A percentile compares a stretch with the other conserved stretches of the same genome.
Evolutionary conservation across 2,113 vertebrate species (phyloP).

Genomic region (Rhinogobius similis): DNA sequence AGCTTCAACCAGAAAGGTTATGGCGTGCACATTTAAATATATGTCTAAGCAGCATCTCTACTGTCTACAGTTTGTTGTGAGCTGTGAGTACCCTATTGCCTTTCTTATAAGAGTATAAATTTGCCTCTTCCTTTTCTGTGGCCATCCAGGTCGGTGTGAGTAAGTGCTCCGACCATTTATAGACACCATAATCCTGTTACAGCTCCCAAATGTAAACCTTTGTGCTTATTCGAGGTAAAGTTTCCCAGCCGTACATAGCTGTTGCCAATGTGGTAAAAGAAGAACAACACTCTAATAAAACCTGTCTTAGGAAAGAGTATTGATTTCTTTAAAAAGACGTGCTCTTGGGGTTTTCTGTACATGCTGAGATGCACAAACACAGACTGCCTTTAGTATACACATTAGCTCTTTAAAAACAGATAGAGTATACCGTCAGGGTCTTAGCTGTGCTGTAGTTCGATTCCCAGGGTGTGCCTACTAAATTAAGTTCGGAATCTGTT

Average conservation of each 20-base stretch:
- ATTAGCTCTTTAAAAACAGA: slow-evolving; percentile 3
- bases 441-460: slow-evolving; percentile 30
- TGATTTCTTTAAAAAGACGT: slow-evolving; percentile 57
- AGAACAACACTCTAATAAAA: slow-evolving; percentile 31
- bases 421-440: not conserved
- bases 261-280: slow-evolving; percentile 24
- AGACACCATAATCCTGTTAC: slow-evolving; percentile 4
- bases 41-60: not conserved
- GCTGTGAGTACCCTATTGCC: not conserved
- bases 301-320: slow-evolving; percentile 53
- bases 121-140: slow-evolving; percentile 1
- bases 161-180: slow-evolving; percentile 6
- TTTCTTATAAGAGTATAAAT: not conserved
- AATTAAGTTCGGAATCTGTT: slow-evolving; percentile 24
- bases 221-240: slow-evolving; percentile 34
- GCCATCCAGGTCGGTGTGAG: not conserved
- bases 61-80: slow-evolving; percentile 11
- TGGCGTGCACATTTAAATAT: not conserved
- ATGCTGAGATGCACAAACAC: slow-evolving; percentile 49
- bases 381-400: slow-evolving; percentile 19
- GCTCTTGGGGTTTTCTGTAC: slow-evolving; percentile 50
- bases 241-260: slow-evolving; percentile 10
- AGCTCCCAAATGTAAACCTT: slow-evolving; percentile 21
- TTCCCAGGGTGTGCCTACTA: slow-evolving; percentile 23
- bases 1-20: too few species aligned